These are phyloP conservation scores for Schizaphis graminum DNA, from an alignment of 2,888 invertebrate species.

Conservation along the genomic window DNA sequence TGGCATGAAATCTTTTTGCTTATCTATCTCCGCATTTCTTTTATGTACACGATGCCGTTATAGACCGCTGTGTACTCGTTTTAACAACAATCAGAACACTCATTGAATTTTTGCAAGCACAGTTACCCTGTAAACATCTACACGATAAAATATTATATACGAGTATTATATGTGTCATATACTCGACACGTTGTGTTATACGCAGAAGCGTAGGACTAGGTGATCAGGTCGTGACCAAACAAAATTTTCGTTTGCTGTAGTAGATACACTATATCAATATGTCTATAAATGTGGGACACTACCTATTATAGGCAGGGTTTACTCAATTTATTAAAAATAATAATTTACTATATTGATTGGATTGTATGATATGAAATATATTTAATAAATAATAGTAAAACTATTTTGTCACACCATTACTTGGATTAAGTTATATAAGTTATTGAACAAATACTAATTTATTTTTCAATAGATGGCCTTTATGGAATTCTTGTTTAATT, in stretches of 20 bases:
- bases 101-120: not conserved
- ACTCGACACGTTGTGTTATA: not conserved
- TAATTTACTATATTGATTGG: too few species aligned
- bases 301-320: too few species aligned
- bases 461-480: not conserved
- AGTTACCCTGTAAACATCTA: not conserved
- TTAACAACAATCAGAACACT: not conserved
- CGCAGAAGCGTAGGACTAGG: not conserved
- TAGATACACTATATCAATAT: not conserved
- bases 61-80: not conserved
- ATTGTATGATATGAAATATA: too few species aligned
- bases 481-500: not conserved
- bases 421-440: too few species aligned
- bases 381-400: too few species aligned
- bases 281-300: too few species aligned
- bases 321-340: too few species aligned
- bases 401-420: too few species aligned
- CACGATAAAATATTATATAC: not conserved
- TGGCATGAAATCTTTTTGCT: not conserved
- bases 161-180: too few species aligned
- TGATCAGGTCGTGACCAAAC: not conserved
- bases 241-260: not conserved
- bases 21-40: not conserved
- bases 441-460: not conserved
- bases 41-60: not conserved